Percentiles rank a stretch among this genome's conserved stretches.
Conservation (phyloP, 2,113 vertebrate species). For the Himantopus leucocephalus region DNA sequence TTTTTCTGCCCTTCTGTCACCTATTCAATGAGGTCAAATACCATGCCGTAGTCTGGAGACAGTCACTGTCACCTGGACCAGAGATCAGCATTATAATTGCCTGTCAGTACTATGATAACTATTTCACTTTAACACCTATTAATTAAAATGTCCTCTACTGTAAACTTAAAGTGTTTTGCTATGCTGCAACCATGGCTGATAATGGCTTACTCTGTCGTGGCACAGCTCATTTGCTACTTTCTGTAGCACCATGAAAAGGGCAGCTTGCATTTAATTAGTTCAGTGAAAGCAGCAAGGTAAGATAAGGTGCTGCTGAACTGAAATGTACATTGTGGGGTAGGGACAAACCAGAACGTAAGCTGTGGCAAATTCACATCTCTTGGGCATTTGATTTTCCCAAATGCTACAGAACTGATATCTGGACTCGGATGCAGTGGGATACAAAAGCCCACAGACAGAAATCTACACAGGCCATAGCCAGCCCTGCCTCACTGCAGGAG, state of each 20-base stretch:
- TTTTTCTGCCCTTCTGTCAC: neutral
- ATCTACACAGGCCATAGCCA: neutral
- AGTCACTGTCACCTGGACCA: neutral
- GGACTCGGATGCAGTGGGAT: fast-evolving
- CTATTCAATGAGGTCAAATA: neutral
- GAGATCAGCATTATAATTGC: neutral
- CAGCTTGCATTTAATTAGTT: neutral
- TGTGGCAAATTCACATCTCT: neutral
- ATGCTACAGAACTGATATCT: neutral
- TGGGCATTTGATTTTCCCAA: neutral
- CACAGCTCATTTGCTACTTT: neutral
- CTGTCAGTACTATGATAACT: neutral
- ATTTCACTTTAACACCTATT: neutral
- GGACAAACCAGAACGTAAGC: neutral
- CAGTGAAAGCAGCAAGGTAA: neutral
- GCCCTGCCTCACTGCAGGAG: neutral
- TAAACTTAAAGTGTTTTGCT: neutral
- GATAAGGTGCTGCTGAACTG: neutral
- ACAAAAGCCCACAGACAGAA: neutral
- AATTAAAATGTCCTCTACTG: neutral
- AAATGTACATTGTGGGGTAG: neutral
- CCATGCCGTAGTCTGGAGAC: neutral
- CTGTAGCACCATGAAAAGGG: neutral
- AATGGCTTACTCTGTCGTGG: neutral
- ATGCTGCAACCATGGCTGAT: neutral